Base-by-base conservation (phyloP, 2,797 vertebrate genomes). In the Mormyrops boulengeri region DNA sequence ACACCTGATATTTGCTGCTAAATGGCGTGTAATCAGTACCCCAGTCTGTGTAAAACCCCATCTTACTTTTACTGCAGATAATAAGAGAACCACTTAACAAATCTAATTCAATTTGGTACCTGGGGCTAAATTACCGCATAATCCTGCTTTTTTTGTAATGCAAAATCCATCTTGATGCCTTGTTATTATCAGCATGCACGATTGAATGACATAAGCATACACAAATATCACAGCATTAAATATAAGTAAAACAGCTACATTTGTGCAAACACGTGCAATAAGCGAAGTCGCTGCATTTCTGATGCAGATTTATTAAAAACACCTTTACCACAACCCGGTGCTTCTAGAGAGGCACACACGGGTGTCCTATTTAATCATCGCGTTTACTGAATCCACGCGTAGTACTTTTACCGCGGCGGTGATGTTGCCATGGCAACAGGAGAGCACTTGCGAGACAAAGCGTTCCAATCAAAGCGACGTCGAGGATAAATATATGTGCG, bases 371-470 rank as follows among this genome's bases (percentile, higher is more conserved):
- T 91, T 91, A 91, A 86, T 73, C 88, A 88, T 55, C 89, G 88
- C 88, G 90, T 88, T 57, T 88, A 87, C 85, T 82, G 87, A 91
- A 90, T 90, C 90, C 91, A 82, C n/a, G 90, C 90, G 89, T 91
- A 91, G 91, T 91, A 90, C 91, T 91, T 92, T 92, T 93, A 91
- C 90, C 91, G 62, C 82, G 88, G 77, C 91, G 89, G 88, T 34
- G 19, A 55, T 80, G 92, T 93, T 93, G 90, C 91, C 91, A 92
- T 92, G 89, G 92, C 90, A 92, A 93, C 92, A 73, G 34, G 62
- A 82, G 47, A 89, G 90, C 90, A 90, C 91, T 91, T 62, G 77
- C 22, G 11, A 88, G 60, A 66, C 55, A 62, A 62, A 62, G 87
- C 41, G n/a, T 88, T 88, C 41, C 57, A 92, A 91, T 91, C 91